Conservation (phyloP, 1,140 invertebrate genomes). For the Macrocentrus cingulum region DNA sequence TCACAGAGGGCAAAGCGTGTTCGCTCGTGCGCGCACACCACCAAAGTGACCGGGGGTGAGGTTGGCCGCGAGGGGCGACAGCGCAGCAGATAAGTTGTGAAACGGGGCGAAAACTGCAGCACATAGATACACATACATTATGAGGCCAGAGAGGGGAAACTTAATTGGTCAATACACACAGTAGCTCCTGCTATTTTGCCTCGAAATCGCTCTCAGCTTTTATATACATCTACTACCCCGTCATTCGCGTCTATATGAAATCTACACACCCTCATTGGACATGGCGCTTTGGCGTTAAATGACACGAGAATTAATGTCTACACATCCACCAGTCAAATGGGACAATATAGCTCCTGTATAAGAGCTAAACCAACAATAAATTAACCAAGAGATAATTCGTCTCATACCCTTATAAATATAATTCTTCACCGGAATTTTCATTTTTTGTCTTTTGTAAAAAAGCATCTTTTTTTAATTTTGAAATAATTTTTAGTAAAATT, state of each 20-base stretch:
- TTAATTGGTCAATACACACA: conserved; percentile 38
- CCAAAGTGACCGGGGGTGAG: conserved; percentile 20
- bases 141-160: conserved; percentile 21
- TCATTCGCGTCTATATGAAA: background rate
- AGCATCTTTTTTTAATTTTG: no score
- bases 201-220: background rate
- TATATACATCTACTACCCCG: background rate
- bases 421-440: no score
- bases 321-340: background rate
- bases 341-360: background rate
- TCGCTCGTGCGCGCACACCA: conserved; percentile 17
- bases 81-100: conserved; percentile 14
- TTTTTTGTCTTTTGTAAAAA: no score
- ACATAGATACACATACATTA: background rate
- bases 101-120: background rate
- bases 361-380: background rate
- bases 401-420: no score
- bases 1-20: background rate
- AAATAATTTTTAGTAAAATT: no score
- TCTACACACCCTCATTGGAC: conserved; percentile 6
- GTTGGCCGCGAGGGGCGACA: conserved; percentile 23
- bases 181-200: conserved; percentile 10
- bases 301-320: conserved; percentile 2
- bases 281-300: background rate
- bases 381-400: no score